These are phyloP conservation scores for Gavialis gangeticus DNA, from an alignment of 2,113 vertebrate species.

Conservation along the genomic window DNA sequence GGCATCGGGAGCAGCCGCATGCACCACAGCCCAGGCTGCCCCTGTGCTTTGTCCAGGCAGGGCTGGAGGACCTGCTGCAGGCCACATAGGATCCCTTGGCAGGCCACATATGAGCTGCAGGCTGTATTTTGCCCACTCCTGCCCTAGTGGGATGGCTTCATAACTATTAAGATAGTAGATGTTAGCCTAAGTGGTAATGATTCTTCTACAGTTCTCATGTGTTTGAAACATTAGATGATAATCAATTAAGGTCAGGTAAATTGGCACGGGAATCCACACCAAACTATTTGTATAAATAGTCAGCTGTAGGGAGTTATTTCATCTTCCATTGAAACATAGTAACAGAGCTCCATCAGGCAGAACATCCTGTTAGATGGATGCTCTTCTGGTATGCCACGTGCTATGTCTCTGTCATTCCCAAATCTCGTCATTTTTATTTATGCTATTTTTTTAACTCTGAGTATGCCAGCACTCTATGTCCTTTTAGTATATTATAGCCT, in stretches of 20 bases:
- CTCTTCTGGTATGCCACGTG: rapidly evolving
- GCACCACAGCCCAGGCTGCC: too few relatives aligned
- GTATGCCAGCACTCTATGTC: background rate
- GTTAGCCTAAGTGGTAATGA: background rate
- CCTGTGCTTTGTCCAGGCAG: too few relatives aligned
- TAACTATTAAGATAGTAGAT: rapidly evolving
- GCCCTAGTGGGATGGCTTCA: background rate
- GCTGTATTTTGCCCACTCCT: too few relatives aligned
- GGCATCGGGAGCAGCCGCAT: too few relatives aligned
- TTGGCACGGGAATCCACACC: too few relatives aligned
- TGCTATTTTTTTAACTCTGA: background rate
- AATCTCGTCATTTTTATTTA: background rate
- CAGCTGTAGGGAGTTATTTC: background rate
- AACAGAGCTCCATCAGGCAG: background rate
- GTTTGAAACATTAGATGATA: background rate
- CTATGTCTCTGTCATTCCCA: background rate
- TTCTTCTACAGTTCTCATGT: background rate
- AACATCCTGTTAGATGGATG: rapidly evolving
- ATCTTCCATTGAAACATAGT: background rate
- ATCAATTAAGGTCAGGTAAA: background rate
- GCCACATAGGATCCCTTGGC: too few relatives aligned
- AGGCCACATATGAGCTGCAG: too few relatives aligned
- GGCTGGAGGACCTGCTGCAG: too few relatives aligned
- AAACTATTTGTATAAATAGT: too few relatives aligned
- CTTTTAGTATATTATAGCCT: background rate